A percentile compares a stretch with the other conserved stretches of the same genome.
These are phyloP conservation scores for Argyra leucocephala DNA, from an alignment of 2,888 invertebrate genomes.

Conservation along the genomic window DNA sequence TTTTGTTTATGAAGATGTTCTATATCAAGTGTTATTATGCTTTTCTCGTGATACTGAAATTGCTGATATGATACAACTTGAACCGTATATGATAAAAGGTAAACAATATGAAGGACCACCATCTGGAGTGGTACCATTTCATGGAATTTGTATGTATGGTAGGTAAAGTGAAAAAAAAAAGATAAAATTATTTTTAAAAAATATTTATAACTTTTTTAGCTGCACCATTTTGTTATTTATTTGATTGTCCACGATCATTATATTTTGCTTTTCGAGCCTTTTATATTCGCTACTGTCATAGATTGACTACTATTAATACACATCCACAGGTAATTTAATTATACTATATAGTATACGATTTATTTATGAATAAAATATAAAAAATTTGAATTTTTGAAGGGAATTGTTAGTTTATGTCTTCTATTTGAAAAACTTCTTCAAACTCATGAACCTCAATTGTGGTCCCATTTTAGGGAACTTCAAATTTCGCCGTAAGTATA, in stretches of 20 bases:
- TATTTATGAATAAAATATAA: not conserved
- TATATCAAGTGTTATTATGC: constrained; percentile 87
- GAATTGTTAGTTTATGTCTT: constrained; percentile 80
- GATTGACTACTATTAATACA: constrained; percentile 83
- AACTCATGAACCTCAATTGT: constrained; percentile 79
- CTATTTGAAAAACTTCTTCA: constrained; percentile 83
- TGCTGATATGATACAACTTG: constrained; percentile 57
- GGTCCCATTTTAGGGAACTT: constrained; percentile 81
- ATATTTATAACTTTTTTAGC: constrained; percentile 49
- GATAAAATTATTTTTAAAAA: constrained; percentile 15
- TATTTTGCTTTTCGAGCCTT: constrained; percentile 87
- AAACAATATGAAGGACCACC: constrained; percentile 57
- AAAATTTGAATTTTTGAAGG: constrained; percentile 41
- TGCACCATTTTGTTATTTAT: constrained; percentile 88
- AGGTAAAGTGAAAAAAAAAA: constrained; percentile 31
- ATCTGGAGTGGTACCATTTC: constrained; percentile 90
- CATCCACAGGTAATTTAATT: constrained; percentile 60
- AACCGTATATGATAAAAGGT: constrained; percentile 36
- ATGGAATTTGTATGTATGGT: constrained; percentile 97
- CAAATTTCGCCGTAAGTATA: constrained; percentile 81
- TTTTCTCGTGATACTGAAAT: constrained; percentile 84
- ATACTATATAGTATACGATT: not conserved
- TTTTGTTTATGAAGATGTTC: constrained; percentile 91
- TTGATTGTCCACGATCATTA: constrained; percentile 74
- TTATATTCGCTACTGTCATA: constrained; percentile 84